These are phyloP conservation scores for Paratrypauchen microcephalus DNA, from an alignment of 2,797 vertebrate genomes.

Conservation along the genomic window DNA sequence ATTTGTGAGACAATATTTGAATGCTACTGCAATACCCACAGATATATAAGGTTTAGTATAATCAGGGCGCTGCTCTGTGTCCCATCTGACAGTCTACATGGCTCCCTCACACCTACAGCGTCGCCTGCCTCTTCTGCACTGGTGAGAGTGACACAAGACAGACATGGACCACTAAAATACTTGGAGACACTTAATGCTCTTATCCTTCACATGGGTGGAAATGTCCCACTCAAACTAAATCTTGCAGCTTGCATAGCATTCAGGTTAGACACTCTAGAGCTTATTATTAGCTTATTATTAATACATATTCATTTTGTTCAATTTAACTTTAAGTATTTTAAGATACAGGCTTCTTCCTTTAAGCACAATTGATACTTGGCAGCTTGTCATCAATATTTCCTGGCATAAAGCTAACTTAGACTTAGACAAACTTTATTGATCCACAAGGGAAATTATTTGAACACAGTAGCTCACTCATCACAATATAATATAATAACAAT, in stretches of 20 bases:
- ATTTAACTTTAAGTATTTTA: too few species aligned
- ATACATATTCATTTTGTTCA: too few species aligned
- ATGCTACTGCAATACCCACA: not conserved
- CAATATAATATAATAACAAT: too few species aligned
- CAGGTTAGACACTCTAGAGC: too few species aligned
- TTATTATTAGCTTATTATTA: too few species aligned
- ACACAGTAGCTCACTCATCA: too few species aligned
- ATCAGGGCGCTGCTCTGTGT: constrained; percentile 18
- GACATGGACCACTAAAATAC: constrained; percentile 28
- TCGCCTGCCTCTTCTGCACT: constrained; percentile 18
- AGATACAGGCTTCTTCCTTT: too few species aligned
- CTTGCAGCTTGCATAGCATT: not conserved
- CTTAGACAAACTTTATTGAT: too few species aligned
- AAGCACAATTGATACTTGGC: too few species aligned
- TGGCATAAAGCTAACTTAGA: too few species aligned
- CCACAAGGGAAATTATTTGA: too few species aligned
- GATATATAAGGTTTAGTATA: not conserved
- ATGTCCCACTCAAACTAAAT: constrained; percentile 1
- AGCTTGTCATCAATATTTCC: too few species aligned
- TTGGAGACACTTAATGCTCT: constrained; percentile 1
- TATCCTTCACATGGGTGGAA: not conserved
- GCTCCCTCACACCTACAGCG: constrained; percentile 36
- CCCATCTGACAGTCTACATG: constrained; percentile 23
- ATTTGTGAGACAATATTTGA: not conserved
- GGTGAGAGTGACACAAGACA: constrained; percentile 46